Conservation (phyloP, 1,140 invertebrate species). For the Leptonema lineaticorne region DNA sequence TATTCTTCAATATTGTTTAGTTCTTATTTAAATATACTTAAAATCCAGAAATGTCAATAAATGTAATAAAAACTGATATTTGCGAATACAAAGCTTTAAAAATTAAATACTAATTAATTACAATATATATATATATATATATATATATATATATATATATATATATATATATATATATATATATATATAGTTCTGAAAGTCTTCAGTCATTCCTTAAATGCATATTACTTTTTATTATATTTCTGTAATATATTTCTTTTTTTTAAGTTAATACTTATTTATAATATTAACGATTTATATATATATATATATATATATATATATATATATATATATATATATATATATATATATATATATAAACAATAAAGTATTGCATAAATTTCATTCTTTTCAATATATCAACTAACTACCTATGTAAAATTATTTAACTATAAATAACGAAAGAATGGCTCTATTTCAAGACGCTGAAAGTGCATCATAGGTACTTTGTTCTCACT, state of each 20-base stretch:
- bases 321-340: no score
- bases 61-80: no score
- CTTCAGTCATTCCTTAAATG: constrained; percentile 19
- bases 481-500: constrained; percentile 30
- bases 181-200: constrained; percentile 6
- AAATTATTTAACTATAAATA: background rate
- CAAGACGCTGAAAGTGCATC: constrained; percentile 15
- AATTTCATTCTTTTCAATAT: background rate
- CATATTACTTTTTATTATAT: constrained; percentile 3
- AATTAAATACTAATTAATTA: no score
- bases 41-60: no score
- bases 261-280: background rate
- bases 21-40: no score
- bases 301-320: no score
- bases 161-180: no score
- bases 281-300: background rate
- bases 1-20: no score
- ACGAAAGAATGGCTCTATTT: constrained; percentile 26
- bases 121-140: no score
- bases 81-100: no score
- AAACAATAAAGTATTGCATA: background rate
- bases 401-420: background rate
- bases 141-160: no score
- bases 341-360: background rate
- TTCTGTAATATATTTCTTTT: background rate